Base-by-base conservation (phyloP, 2,888 invertebrate genomes). In the Eurytoma adleriae region DNA sequence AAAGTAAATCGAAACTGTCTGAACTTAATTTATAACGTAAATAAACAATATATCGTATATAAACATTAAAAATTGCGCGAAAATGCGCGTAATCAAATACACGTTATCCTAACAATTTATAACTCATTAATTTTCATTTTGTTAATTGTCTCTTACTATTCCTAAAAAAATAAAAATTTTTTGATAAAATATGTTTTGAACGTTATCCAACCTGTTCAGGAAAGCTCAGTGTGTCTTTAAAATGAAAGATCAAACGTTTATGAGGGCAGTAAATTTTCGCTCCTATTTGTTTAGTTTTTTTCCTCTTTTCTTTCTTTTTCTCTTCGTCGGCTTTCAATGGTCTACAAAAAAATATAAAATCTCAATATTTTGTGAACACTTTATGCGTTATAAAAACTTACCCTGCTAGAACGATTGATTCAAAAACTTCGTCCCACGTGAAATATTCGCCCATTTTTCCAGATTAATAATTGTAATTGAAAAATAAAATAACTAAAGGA, bases 221-320 rank as follows among this genome's bases (percentile, higher is more conserved):
- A 48, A 86, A 86, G 82, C 83, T 87, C 14, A 90, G 79, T 5
- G 83, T 85, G 77, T 90, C 89, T 54, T 83, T 83, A 72, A 89
- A 89, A 52, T 83, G 85, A 18, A 89, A 83, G 74, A 87, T 85
- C 76, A 90, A 81, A 74, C 87, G 85, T 5, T 83, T 80, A 56
- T 90, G 89, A 4, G 88, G 89, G 84, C 86, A 86, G 78, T 87
- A 89, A 67, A 86, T 78, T 48, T 85, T 77, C 0, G 84, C 82
- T 59, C 84, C 81, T 2, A 61, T 20, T 3, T 59, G 73, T 67
- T 82, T 68, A 10, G 69, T 59, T 71, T 77, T 84, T 59, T 75
- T 82, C 24, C 83, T 82, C 73, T 86, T 87, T 20, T 78, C 77
- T 66, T 57, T 79, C 10, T 74, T 80, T 20, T 86, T 85, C 30